Evolutionary conservation across 2,888 invertebrate species (phyloP), one percentile per base, ranked within the genome.

Genomic region (Trissonchulus latispiculum): DNA sequence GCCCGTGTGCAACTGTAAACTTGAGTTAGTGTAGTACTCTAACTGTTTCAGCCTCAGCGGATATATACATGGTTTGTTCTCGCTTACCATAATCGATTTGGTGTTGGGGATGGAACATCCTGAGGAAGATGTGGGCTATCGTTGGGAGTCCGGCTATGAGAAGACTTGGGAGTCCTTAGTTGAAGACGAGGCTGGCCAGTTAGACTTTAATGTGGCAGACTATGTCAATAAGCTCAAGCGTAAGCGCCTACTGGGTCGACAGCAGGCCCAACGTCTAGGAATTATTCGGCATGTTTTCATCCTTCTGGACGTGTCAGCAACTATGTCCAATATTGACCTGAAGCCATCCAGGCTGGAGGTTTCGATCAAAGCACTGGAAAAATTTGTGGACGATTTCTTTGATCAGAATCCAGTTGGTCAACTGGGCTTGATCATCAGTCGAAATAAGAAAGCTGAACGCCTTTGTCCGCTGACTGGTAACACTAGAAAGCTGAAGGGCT

Each of bases 341-440:
- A 96, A 94, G 84, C 99, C 99, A 0, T 93, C 92, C 1, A 86
- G 96, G 77, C 89, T 95, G 76, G 81, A 92, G 1, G 93, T 94
- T 80, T 90, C 92, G 1, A 82, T 92, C 1, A 95, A 95, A 88
- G 93, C n/a, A n/a, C n/a, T n/a, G n/a, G n/a, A n/a, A n/a, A n/a
- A n/a, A 77, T 99, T 97, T 84, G 89, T 99, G 74, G 92, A 95
- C 79, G 95, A 96, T 83, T 99, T 92, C 83, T 96, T 97, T 84
- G 96, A 97, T 84, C 95, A 96, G 84, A 99, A 99, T 85, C 99
- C 99, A 15, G 91, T 99, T 72, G 95, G 96, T 82, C 99, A 99
- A 84, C 86, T 99, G 77, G 97, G 97, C 33, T 86, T 99, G 59
- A 90, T 99, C 76, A 87, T 90, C 15, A 90, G 95, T 81, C 90